Percentiles rank a stretch among this genome's conserved stretches.
Conservation (phyloP, 2,888 invertebrate species). For the Phortica okadai region DNA sequence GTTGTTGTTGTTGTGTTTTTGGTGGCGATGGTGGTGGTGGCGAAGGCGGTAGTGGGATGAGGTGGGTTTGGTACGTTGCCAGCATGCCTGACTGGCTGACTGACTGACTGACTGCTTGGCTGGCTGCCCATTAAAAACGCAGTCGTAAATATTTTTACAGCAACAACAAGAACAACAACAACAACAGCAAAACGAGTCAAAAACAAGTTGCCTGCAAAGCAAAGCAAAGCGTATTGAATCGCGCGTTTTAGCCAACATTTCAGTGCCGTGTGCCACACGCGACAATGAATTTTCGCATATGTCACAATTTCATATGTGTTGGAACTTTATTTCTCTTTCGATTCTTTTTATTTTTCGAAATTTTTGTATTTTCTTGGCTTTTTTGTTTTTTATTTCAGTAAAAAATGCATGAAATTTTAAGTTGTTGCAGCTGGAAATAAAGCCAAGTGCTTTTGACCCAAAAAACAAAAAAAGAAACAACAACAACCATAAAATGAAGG, state of each 20-base stretch:
- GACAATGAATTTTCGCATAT: conserved; percentile 72
- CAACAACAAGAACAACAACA: neutral
- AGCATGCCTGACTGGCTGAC: neutral
- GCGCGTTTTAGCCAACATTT: conserved; percentile 10
- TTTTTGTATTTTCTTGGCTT: neutral
- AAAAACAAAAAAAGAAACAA: conserved; percentile 1
- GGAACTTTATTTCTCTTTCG: neutral
- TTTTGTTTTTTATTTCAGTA: neutral
- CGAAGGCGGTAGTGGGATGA: neutral
- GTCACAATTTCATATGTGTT: conserved; percentile 53
- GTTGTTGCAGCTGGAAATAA: conserved; percentile 27
- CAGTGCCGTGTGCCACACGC: conserved; percentile 56
- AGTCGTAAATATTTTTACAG: conserved; percentile 29
- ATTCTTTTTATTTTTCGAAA: neutral
- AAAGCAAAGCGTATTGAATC: conserved; percentile 8
- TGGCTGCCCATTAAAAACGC: conserved; percentile 22
- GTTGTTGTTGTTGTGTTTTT: neutral
- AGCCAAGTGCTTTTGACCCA: neutral
- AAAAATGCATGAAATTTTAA: conserved; percentile 19
- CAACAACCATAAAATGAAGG: neutral
- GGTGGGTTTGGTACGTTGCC: neutral
- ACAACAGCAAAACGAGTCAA: neutral
- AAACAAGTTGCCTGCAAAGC: conserved; percentile 39
- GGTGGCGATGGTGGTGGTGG: neutral
- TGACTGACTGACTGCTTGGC: neutral